Evolutionary conservation across 2,113 vertebrate genomes (phyloP), one percentile per base, ranked within the genome.

Genomic region (Microcebus jonahi): DNA sequence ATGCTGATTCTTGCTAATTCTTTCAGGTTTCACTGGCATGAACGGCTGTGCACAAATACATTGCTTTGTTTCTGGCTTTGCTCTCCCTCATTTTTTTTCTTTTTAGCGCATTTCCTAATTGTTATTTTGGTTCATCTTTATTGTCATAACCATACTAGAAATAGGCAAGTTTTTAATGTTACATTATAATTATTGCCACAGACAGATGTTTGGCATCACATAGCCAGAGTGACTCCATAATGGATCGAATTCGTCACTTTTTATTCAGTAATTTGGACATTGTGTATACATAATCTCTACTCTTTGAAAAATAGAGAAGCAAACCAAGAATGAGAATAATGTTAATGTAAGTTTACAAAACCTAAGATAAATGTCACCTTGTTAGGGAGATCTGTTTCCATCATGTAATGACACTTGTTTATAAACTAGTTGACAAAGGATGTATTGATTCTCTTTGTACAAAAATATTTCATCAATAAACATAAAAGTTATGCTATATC

Each of bases 391-490:
- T 50, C 34, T 88, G 50, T 63, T 82, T 77, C 59, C 50, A 61
- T 82, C 12, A 82, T 20, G 82, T 4, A 5, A 87, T 85, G 59
- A 77, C 23, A 81, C 86, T 96, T 94, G 70, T 94, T 53, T 86
- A 63, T 82, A 76, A 90, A 87, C 17, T 57, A 92, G 53, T 23
- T 23, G 13, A 45, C 36, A 95, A 42, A 88, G 45, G 61, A 93
- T 59, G 83, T 13, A 87, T 34, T 70, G 73, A 82, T 90, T 73
- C 4, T 90, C 50, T 87, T 73, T 80, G 25, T 71, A 63, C 57
- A 76, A 73, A 80, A 92, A 68, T 70, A 90, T 77, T 63, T 93
- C 12, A 82, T 67, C 80, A 87, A 76, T 65, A 88, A 82, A 65
- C 39, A 96, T 31, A 45, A 92, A 48, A 94, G n/a, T 85, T 87